Evolutionary conservation across 2,113 vertebrate genomes (phyloP), one percentile per base, ranked within the genome.

Genomic region (Neotragus pygmaeus): DNA sequence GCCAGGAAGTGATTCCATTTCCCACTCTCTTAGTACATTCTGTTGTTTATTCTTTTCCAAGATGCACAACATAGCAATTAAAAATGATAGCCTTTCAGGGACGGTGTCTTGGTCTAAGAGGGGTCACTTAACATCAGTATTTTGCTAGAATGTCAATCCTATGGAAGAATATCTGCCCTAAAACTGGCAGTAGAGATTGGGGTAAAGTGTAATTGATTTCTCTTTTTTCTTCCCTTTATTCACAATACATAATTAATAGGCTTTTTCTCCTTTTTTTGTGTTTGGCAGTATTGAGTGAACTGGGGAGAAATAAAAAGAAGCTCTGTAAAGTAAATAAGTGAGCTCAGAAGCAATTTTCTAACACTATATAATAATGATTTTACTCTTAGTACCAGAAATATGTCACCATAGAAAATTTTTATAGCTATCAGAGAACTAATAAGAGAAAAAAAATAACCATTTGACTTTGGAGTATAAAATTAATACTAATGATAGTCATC

Each of bases 401-500:
- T 53, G 55, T 73, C n/a, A 78, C 62, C 23, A 62, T 9, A 9
- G 45, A 92, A 45, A 7, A n/a, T 62, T 88, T 95, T 90, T 80
- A 83, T 75, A 81, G 70, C 39, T 85, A 21, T 39, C 39, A 83
- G 51, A 64, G n/a, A 49, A 90, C 51, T 89, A 90, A 66, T 55
- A 95, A 73, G 73, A 83, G 49, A 51, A 27, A 51, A 55, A 95
- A 80, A 70, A 39, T 4, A 39, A 27, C 28, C 28, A 14, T 55
- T 84, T 88, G 80, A 97, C 51, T 96, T 96, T 43, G 88, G 75
- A 94, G 16, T 92, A 58, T 88, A 93, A 96, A 91, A 92, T 92
- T 88, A 97, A 90, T 90, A 80, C 88, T 95, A 94, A 98, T 66
- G 88, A 84, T 73, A 53, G 84, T 96, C 81, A 95, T 97, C 95